Evolutionary conservation across 2,888 invertebrate species (phyloP).

Genomic region (Heliconius erato): DNA sequence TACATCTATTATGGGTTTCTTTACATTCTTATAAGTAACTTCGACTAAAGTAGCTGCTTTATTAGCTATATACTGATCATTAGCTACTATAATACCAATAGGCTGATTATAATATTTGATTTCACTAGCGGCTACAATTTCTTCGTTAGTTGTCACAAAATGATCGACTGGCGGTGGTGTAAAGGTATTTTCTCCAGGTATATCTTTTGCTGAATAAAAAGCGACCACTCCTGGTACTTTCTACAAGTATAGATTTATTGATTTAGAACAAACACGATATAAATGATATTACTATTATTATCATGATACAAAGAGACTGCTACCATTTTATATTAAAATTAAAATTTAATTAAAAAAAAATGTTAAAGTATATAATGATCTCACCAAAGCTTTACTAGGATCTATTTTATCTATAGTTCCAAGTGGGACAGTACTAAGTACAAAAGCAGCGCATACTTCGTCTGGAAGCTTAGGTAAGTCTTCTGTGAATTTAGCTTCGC

Average conservation of each 20-base stretch:
- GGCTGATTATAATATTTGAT: slow-evolving; percentile 68
- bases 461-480: slow-evolving; percentile 85
- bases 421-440: slow-evolving; percentile 76
- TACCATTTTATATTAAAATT: neutral
- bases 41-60: slow-evolving; percentile 85
- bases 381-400: slow-evolving; percentile 87
- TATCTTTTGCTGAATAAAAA: slow-evolving; percentile 87
- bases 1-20: slow-evolving; percentile 63
- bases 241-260: slow-evolving; percentile 69
- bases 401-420: slow-evolving; percentile 87
- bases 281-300: too few relatives aligned
- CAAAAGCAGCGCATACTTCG: slow-evolving; percentile 89
- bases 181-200: slow-evolving; percentile 89
- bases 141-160: slow-evolving; percentile 63
- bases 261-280: neutral
- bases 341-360: neutral
- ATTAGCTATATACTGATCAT: slow-evolving; percentile 80
- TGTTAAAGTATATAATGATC: slow-evolving; percentile 31
- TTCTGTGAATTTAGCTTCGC: slow-evolving; percentile 88
- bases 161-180: slow-evolving; percentile 63
- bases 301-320: neutral
- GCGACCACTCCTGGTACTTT: slow-evolving; percentile 86
- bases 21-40: slow-evolving; percentile 79
- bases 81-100: slow-evolving; percentile 84
- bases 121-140: slow-evolving; percentile 69